phyloP scores from a whole-genome alignment of 2,888 invertebrate species.

The Xanthia togata region DNA sequence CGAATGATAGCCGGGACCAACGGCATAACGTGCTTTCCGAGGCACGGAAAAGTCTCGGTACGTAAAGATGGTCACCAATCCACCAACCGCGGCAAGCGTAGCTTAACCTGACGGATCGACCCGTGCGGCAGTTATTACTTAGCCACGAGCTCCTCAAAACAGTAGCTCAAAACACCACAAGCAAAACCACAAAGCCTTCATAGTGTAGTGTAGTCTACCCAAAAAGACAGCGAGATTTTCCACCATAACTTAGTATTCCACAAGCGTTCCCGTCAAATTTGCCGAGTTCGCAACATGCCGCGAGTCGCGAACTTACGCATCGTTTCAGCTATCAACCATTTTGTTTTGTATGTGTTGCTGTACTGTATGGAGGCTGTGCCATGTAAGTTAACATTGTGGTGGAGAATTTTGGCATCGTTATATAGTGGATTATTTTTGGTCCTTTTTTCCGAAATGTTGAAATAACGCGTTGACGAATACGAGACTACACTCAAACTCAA shows the following conservation, averaged over 20 bases:
- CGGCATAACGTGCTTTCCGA: too few relatives aligned
- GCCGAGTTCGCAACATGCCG: conserved; percentile 47
- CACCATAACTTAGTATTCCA: conserved; percentile 59
- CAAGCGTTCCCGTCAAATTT: conserved; percentile 57
- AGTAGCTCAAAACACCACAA: background rate
- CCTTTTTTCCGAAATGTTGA: background rate
- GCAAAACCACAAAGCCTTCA: conserved; percentile 5
- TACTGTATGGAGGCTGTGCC: background rate
- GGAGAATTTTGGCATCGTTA: conserved; percentile 38
- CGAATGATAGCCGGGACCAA: too few relatives aligned
- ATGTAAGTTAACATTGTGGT: conserved; percentile 6
- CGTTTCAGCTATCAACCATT: conserved; percentile 44
- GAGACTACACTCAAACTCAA: too few relatives aligned
- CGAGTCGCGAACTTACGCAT: conserved; percentile 42
- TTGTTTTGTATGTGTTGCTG: conserved; percentile 50
- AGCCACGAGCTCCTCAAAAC: too few relatives aligned
- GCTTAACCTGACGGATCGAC: too few relatives aligned
- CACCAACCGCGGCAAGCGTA: too few relatives aligned
- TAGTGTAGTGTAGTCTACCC: background rate
- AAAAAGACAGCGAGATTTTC: conserved; percentile 37
- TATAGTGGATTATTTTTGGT: background rate
- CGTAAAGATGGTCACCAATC: too few relatives aligned
- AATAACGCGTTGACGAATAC: background rate
- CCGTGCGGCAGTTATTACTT: too few relatives aligned
- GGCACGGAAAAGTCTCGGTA: too few relatives aligned